phyloP scores from a whole-genome alignment of 2,797 vertebrate genomes.

The Astyanax mexicanus region DNA sequence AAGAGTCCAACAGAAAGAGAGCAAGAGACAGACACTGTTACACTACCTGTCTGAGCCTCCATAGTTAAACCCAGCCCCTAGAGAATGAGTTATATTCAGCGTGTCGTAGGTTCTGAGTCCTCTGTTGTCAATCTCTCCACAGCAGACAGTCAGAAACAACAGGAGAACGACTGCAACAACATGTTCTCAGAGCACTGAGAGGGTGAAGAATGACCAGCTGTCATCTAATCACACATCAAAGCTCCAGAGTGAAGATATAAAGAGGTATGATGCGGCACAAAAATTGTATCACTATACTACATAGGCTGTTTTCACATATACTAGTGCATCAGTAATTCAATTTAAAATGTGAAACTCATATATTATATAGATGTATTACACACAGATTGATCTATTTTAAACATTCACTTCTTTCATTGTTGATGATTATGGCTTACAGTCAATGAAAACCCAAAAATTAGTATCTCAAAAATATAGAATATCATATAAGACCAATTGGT shows the following conservation, averaged over 20 bases:
- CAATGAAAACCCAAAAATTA: too few relatives aligned
- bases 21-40: not conserved
- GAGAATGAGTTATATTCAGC: not conserved
- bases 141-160: not conserved
- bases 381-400: too few relatives aligned
- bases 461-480: too few relatives aligned
- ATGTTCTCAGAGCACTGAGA: not conserved
- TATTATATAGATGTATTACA: too few relatives aligned
- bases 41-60: not conserved
- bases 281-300: not conserved
- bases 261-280: not conserved
- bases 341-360: too few relatives aligned
- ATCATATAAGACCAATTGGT: too few relatives aligned
- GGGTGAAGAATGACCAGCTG: not conserved
- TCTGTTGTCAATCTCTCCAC: not conserved
- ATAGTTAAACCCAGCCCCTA: not conserved
- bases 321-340: too few relatives aligned
- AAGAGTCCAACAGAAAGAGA: not conserved
- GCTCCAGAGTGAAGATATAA: not conserved
- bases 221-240: conserved; percentile 5
- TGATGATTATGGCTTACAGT: too few relatives aligned
- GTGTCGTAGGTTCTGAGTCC: not conserved
- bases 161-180: not conserved
- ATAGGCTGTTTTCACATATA: too few relatives aligned
- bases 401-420: too few relatives aligned